Percentiles rank a stretch among this genome's conserved stretches.
phyloP scores from a whole-genome alignment of 1,140 invertebrate genomes.

The Drosophila bipectinata region DNA sequence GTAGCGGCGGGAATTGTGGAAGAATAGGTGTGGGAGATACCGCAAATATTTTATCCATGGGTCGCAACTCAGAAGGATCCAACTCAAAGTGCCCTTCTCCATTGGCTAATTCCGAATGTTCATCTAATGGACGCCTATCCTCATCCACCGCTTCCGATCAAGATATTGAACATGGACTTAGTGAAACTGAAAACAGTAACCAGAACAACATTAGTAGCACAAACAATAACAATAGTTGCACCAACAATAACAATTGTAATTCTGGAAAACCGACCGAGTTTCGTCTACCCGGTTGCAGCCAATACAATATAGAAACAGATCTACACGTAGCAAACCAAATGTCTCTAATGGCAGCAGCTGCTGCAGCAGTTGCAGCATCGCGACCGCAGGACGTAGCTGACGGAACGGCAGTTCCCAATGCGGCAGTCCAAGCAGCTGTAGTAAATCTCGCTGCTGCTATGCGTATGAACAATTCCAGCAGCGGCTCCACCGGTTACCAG shows the following conservation, averaged over 20 bases:
- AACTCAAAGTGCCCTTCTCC: slow-evolving; percentile 90
- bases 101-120: slow-evolving; percentile 92
- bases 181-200: slow-evolving; percentile 85
- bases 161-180: slow-evolving; percentile 79
- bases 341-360: slow-evolving; percentile 90
- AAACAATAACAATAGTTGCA: slow-evolving; percentile 49
- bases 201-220: slow-evolving; percentile 27
- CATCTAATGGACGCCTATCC: slow-evolving; percentile 90
- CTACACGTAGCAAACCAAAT: slow-evolving; percentile 89
- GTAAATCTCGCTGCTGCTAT: slow-evolving; percentile 92
- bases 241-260: slow-evolving; percentile 57
- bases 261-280: slow-evolving; percentile 65
- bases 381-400: slow-evolving; percentile 85
- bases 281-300: slow-evolving; percentile 85
- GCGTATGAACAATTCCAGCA: slow-evolving; percentile 86
- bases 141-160: slow-evolving; percentile 91
- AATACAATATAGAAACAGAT: slow-evolving; percentile 88
- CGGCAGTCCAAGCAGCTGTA: slow-evolving; percentile 89
- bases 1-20: slow-evolving; percentile 36
- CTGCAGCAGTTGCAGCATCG: slow-evolving; percentile 86
- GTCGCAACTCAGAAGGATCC: slow-evolving; percentile 70
- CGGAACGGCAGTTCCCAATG: slow-evolving; percentile 78
- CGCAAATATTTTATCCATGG: slow-evolving; percentile 84
- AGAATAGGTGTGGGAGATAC: slow-evolving; percentile 22
- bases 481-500: slow-evolving; percentile 33